Evolutionary conservation across 2,797 vertebrate genomes (phyloP).

Genomic region (Buphagus erythrorhynchus): DNA sequence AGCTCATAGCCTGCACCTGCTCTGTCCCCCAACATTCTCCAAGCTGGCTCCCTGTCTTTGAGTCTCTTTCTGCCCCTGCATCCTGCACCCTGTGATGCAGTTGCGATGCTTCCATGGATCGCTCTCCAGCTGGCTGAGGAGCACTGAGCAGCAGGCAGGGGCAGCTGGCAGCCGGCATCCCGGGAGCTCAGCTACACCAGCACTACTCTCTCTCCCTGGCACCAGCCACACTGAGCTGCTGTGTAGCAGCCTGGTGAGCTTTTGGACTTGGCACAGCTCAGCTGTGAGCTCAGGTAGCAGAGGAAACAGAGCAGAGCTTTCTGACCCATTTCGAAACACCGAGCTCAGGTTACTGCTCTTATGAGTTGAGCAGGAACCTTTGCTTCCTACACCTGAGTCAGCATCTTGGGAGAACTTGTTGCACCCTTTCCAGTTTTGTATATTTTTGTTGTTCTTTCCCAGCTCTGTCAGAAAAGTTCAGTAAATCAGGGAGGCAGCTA

Average conservation of each 20-base stretch:
- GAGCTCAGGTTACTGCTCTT: not conserved
- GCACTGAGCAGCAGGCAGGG: not conserved
- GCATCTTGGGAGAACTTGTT: not conserved
- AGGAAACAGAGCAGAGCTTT: not conserved
- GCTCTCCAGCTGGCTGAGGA: not conserved
- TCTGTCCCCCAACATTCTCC: not conserved
- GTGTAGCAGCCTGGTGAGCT: not conserved
- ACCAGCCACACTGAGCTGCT: not conserved
- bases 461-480: not conserved
- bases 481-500: not conserved
- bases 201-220: not conserved
- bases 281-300: not conserved
- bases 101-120: not conserved
- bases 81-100: not conserved
- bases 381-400: not conserved
- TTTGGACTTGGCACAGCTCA: not conserved
- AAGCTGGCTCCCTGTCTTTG: not conserved
- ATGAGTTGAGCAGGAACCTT: not conserved
- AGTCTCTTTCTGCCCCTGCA: not conserved
- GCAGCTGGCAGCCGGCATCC: not conserved
- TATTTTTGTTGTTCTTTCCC: not conserved
- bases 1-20: not conserved
- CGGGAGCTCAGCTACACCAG: not conserved
- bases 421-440: not conserved
- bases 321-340: accelerated